These are phyloP conservation scores for Bos indicus DNA, from an alignment of 2,113 vertebrate species.

Conservation along the genomic window DNA sequence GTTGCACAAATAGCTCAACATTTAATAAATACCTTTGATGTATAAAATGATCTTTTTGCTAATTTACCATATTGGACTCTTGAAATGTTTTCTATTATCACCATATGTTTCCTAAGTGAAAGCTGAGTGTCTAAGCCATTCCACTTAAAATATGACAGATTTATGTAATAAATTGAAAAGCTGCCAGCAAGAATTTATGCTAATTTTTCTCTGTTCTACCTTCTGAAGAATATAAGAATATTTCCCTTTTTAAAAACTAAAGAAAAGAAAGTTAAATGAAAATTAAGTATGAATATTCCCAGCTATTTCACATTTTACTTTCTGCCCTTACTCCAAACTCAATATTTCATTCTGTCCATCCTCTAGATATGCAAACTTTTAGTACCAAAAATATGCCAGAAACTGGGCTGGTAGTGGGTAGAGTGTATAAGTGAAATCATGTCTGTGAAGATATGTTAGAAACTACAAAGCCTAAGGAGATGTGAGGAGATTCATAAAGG, in stretches of 20 bases:
- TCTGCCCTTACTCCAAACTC: not conserved
- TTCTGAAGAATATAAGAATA: constrained; percentile 5
- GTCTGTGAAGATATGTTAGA: not conserved
- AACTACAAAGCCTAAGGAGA: not conserved
- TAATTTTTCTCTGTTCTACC: constrained; percentile 20
- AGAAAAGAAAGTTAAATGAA: not conserved
- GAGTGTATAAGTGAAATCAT: not conserved
- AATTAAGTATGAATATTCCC: not conserved
- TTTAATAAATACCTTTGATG: not conserved
- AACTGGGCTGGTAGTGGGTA: not conserved
- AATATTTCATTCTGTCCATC: not conserved
- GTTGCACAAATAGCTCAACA: not conserved
- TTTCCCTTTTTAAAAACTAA: not conserved
- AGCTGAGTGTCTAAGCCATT: not conserved
- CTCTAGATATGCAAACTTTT: not conserved
- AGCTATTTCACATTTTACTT: not conserved
- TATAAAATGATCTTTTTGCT: not conserved
- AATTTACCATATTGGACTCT: not conserved
- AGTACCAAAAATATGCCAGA: not conserved
- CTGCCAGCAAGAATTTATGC: not conserved
- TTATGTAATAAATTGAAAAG: constrained; percentile 41
- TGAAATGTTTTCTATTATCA: constrained; percentile 30
- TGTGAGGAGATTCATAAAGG: not conserved
- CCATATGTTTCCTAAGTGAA: not conserved
- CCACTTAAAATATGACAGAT: constrained; percentile 45